Evolutionary conservation across 2,113 vertebrate genomes (phyloP), one percentile per base, ranked within the genome.

Genomic region (Sphyrna mokarran): DNA sequence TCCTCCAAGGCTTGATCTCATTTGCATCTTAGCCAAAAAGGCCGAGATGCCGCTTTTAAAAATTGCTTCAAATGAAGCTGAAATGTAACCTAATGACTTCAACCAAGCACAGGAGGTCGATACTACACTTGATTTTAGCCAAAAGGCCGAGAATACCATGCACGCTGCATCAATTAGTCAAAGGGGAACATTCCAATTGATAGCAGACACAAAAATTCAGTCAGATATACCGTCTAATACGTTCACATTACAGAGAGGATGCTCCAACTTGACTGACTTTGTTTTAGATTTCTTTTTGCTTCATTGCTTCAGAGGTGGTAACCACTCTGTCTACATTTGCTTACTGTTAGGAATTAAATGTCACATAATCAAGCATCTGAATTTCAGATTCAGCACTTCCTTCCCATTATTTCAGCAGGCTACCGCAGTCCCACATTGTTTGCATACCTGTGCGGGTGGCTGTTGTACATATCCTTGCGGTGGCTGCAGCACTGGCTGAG

Each of bases 381-480:
- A 94, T 70, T 70, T 94, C 22, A 43, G 37, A 70, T 48, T 40
- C 23, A 72, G 66, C 43, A 13, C n/a, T 70, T 2, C 23, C 22
- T 70, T 69, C 20, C 66, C 10, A 23, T 70, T 69, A 43, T 48
- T 94, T 70, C 70, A 94, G 37, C 20, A 48, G 10, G 66, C 22
- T 26, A 40, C 13, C 23, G 37, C 20, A 70, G 23, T 70, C 66
- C 37, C 66, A 40, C 70, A 85, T 37, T 23, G 2, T 86, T 23
- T 13, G 40, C 97, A 54, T 96, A 99, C 98, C 98, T 99, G 98
- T 96, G 98, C 96, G 96, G 98, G 97, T 66, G 98, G 97, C 96
- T 97, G 98, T 0, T 98, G 98, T 96, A 98, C 96, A 0, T 98
- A 98, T 78, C 98, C 97, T 95, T 98, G 98, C 0, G 97, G 96